A percentile compares a stretch with the other conserved stretches of the same genome.
phyloP scores from a whole-genome alignment of 2,113 vertebrate species.

The Corvus hawaiiensis region DNA sequence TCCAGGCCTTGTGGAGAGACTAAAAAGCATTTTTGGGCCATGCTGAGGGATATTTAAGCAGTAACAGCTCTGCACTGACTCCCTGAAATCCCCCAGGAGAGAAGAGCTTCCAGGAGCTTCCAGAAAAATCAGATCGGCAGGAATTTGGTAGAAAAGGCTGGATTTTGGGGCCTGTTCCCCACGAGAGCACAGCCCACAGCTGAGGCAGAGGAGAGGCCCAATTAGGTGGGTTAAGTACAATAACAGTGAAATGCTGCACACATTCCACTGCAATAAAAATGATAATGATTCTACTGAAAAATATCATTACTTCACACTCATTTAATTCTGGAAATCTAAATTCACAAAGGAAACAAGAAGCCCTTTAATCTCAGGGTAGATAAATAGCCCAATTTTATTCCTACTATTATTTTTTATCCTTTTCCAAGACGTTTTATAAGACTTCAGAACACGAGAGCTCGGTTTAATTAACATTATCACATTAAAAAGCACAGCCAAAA shows the following conservation, averaged over 20 bases:
- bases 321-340: constrained; percentile 71
- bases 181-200: background rate
- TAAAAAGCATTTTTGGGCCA: background rate
- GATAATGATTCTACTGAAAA: constrained; percentile 53
- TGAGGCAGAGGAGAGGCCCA: background rate
- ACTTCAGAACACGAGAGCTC: constrained; percentile 30
- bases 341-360: constrained; percentile 61
- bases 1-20: background rate
- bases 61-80: accelerated
- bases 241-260: constrained; percentile 16
- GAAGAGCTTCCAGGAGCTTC: background rate
- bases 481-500: constrained; percentile 55
- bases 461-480: constrained; percentile 65
- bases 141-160: background rate
- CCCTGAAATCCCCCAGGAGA: background rate
- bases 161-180: background rate
- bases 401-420: constrained; percentile 53
- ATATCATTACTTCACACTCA: constrained; percentile 66
- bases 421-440: constrained; percentile 52
- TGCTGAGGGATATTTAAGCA: background rate
- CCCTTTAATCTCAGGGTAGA: constrained; percentile 50
- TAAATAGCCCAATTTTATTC: constrained; percentile 64
- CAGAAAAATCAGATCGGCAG: background rate
- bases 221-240: constrained; percentile 34
- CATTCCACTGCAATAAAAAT: constrained; percentile 49